Conservation (phyloP, 2,888 invertebrate genomes). For the Hyles lineata region DNA sequence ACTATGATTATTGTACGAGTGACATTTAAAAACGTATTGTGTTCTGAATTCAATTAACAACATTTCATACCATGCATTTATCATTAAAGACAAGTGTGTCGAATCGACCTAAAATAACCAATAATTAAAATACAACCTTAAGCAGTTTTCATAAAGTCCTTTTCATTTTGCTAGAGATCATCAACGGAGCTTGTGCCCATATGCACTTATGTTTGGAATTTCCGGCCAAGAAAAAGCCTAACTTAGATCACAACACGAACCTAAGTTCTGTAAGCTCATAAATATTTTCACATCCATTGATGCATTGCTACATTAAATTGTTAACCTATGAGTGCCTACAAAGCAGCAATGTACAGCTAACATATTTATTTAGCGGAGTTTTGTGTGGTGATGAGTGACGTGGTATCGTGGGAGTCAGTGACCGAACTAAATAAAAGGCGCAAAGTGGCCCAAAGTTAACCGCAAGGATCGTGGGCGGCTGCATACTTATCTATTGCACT, state of each 20-base stretch:
- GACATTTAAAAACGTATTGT: not conserved
- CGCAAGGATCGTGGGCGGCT: constrained; percentile 19
- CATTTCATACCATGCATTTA: not conserved
- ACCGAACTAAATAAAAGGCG: constrained; percentile 9
- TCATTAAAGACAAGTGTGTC: constrained; percentile 10
- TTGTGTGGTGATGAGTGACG: not conserved
- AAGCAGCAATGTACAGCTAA: not conserved
- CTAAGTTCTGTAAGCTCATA: not conserved
- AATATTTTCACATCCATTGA: not conserved
- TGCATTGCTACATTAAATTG: not conserved
- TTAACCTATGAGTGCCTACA: not conserved
- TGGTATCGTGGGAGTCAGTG: constrained; percentile 11
- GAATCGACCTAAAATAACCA: not conserved
- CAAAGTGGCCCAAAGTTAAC: constrained; percentile 7
- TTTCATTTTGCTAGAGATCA: not conserved
- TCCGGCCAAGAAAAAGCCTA: constrained; percentile 25
- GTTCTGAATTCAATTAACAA: not conserved
- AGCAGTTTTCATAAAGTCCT: not conserved
- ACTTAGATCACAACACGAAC: not conserved
- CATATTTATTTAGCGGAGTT: not conserved
- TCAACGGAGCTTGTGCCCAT: constrained; percentile 8
- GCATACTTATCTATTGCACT: constrained; percentile 23
- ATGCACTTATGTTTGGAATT: constrained; percentile 24
- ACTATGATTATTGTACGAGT: not conserved
- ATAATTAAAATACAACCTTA: not conserved